Evolutionary conservation across 2,888 invertebrate genomes (phyloP), one percentile per base, ranked within the genome.

Genomic region (Thumatha senex): DNA sequence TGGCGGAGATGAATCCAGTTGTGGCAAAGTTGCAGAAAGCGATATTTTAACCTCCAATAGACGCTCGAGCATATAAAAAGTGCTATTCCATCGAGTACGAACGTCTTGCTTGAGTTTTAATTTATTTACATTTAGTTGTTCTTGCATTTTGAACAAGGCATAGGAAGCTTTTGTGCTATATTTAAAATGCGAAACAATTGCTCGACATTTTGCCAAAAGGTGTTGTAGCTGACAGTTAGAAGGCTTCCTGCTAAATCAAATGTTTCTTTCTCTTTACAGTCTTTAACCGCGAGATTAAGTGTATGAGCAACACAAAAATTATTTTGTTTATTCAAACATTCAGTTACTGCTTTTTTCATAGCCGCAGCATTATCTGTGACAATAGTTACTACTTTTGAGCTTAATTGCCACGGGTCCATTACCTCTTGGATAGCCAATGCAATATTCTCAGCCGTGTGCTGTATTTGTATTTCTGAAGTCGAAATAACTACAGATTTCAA

Each of bases 51-150:
- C 30, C 13, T 13, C 1, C 30, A 41, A 12, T 1, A 41, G 30
- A 30, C 30, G 30, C 30, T 41, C 12, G 13, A 41, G 13, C 41
- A 40, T 34, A 36, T 35, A 36, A 44, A 48, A 12, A 29, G n/a
- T 52, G 12, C 51, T 61, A 14, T 69, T 72, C 68, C 68, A 69
- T 12, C 69, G 33, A 9, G 70, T 70, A 7, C 15, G 39, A 3
- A 72, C 63, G 33, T 71, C 71, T 61, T 68, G 64, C 41, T 69
- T 67, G 0, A 73, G 45, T 62, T 70, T 66, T 10, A 68, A 15
- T 24, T 33, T 13, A 7, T 46, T 33, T 34, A 61, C 10, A 29
- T 63, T 62, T 52, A 70, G 34, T 54, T 56, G 58, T 7, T 1
- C 47, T 38, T 53, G 50, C 50, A 56, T 54, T 38, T 56, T 42